Base-by-base conservation (phyloP, 2,888 invertebrate species). In the Argyresthia albistria region DNA sequence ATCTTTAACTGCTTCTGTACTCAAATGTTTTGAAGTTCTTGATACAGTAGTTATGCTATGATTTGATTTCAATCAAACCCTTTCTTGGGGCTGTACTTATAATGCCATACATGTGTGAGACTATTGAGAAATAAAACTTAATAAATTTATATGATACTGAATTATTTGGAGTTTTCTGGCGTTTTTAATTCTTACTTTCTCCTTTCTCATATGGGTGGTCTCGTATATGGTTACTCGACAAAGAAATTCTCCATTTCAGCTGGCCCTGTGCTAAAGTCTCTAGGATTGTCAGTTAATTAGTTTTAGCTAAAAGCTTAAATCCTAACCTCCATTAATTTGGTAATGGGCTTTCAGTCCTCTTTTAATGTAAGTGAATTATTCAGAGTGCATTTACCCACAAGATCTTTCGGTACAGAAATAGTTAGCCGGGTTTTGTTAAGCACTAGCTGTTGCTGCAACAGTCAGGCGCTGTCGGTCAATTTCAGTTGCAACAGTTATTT, bases 351-450 rank as follows among this genome's bases (percentile, higher is more conserved):
- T 37, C 36, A 15, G 37, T 48, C 11, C 48, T 15, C 36, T 43
- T 43, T 14, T 6, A 10, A 12, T 48, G 48, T 46, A 12, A 35
- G 14, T 14, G 46, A 11, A 46, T 46, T 46, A 46, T 46, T 46
- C 46, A 46, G 46, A 46, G 16, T 46, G 46, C 6, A 25, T 14
- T 9, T 3, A 10, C 45, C 12, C 35, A 35, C 59, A 59, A 55
- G 56, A 65, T 66, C 70, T 78, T 80, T 73, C 77, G 76, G 73
- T 61, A 70, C 65, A 60, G 59, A 73, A 80, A 79, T 77, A 80
- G 69, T 66, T 58, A 57, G 58, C 55, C 54, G 58, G 62, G 66
- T 69, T 46, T 35, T n/a, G 10, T 45, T 68, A 70, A 67, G 65
- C 64, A 63, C 60, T 65, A 63, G 60, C 64, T 64, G 73, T 73